phyloP scores from a whole-genome alignment of 2,113 vertebrate genomes.

The Phyllostomus hastatus region DNA sequence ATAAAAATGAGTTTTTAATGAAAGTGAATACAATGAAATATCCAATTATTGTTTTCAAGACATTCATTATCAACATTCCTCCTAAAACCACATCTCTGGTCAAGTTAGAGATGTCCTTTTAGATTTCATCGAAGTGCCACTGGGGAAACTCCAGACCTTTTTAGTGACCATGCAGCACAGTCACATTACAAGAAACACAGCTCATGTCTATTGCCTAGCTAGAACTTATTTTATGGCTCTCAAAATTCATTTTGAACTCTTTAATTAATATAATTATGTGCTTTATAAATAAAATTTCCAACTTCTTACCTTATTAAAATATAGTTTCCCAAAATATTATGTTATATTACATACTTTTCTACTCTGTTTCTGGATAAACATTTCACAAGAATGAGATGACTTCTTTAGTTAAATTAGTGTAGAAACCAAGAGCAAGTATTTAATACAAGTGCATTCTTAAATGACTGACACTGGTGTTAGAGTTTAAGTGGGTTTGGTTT shows the following conservation, averaged over 20 bases:
- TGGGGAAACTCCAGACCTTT: no score
- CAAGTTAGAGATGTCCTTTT: not conserved
- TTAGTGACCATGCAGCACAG: not conserved
- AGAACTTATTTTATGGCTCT: not conserved
- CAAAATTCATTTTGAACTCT: not conserved
- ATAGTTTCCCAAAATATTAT: not conserved
- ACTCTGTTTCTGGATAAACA: not conserved
- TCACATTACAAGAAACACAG: not conserved
- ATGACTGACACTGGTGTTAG: not conserved
- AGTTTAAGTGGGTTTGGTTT: not conserved
- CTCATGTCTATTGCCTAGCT: not conserved
- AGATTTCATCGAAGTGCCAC: not conserved
- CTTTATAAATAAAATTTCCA: not conserved
- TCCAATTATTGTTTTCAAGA: not conserved
- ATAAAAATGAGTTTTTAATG: not conserved
- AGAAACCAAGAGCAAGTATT: not conserved
- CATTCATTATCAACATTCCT: not conserved
- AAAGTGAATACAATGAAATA: not conserved
- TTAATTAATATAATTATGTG: not conserved
- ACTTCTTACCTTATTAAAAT: not conserved
- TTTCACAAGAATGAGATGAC: not conserved
- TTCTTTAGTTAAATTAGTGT: not conserved
- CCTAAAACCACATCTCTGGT: not conserved
- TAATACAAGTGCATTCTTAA: not conserved
- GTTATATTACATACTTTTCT: not conserved